Base-by-base conservation (phyloP, 1,140 invertebrate genomes). In the Drosophila dunni region DNA sequence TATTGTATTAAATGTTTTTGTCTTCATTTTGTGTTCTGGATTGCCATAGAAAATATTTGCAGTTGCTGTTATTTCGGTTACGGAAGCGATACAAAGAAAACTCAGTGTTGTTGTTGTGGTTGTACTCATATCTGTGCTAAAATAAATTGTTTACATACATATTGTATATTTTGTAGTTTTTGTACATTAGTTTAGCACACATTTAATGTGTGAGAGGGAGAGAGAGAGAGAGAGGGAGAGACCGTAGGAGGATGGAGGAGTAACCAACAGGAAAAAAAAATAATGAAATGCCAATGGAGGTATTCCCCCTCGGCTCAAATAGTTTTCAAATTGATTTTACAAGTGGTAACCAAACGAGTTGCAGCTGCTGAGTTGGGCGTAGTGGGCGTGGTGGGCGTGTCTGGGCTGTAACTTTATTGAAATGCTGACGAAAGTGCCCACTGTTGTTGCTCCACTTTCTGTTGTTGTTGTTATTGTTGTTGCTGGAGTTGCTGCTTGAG, bases 311-410 rank as follows among this genome's bases (percentile, higher is more conserved):
- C 36, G 44, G 45, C 75, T 79, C 69, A 50, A 64, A 79, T 79
- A 75, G 71, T 81, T 83, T 79, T 74, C 62, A 73, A 88, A 88
- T 86, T 79, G 73, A 88, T 79, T 86, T 88, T 54, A 82, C 75
- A 88, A 86, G 82, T 86, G 82, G 57, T 73, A 75, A 61, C 68
- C 83, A 86, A 86, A 86, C 82, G 81, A 77, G 64, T 58, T 56
- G 67, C 73, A 61, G 64, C 70, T 61, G 51, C 44, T 20, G 33
- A 5, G 33, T 45, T 63, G 9, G 65, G 34, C 33, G 20, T 13
- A 44, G n/a, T 46, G 33, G 53, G 42, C 42, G 68, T 48, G 20
- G n/a, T 46, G 33, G 53, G 42, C 42, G 68, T 48, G 20, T 24
- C 33, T 29, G 24, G 33, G 44, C 17, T 56, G 66, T 20, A 75